Evolutionary conservation across 1,140 invertebrate species (phyloP).

Genomic region (Drosophila busckii): DNA sequence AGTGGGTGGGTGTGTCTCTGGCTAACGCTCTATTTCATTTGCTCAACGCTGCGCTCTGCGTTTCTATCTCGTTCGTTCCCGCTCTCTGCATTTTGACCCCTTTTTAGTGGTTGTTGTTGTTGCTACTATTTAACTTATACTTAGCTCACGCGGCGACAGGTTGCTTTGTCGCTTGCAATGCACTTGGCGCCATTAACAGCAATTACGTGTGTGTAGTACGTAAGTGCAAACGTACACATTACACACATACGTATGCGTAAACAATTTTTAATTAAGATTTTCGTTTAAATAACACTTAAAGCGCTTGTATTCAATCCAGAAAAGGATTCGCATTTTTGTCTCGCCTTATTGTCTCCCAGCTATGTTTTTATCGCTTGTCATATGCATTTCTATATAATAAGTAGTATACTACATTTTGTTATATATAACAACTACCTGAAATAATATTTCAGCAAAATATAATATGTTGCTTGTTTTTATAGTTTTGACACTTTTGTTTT

Average conservation of each 20-base stretch:
- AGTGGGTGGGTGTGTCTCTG: conserved; percentile 51
- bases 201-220: conserved; percentile 33
- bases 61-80: conserved; percentile 1
- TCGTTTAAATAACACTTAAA: conserved; percentile 33
- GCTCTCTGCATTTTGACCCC: conserved; percentile 1
- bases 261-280: conserved; percentile 46
- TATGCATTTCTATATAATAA: too few relatives aligned
- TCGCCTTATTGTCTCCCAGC: neutral
- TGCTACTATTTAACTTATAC: conserved; percentile 7
- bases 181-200: conserved; percentile 50
- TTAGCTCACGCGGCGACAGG: conserved; percentile 71
- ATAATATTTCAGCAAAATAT: too few relatives aligned
- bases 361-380: neutral
- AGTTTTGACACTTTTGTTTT: too few relatives aligned
- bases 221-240: too few relatives aligned
- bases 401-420: too few relatives aligned
- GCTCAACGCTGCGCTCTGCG: neutral
- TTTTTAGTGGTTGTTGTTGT: conserved; percentile 35
- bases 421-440: too few relatives aligned
- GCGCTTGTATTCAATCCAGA: conserved; percentile 13
- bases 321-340: conserved; percentile 12
- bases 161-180: conserved; percentile 48
- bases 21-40: neutral
- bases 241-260: too few relatives aligned
- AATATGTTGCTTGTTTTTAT: too few relatives aligned